Percentiles rank a stretch among this genome's conserved stretches.
phyloP scores from a whole-genome alignment of 2,797 vertebrate species.

The Scarus forsteni region DNA sequence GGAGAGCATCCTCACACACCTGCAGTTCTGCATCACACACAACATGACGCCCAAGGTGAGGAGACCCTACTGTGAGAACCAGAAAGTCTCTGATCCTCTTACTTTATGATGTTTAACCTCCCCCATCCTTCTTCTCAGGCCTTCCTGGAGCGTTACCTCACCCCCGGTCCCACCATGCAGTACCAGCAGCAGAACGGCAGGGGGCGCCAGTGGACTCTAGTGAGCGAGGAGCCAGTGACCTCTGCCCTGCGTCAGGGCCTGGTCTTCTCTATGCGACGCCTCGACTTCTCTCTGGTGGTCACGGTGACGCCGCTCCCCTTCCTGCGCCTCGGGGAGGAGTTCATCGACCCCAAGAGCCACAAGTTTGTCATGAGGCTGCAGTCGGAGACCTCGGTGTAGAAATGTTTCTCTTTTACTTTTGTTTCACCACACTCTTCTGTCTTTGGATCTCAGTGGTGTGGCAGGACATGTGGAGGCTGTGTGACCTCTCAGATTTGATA shows the following conservation, averaged over 20 bases:
- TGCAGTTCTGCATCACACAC: constrained; percentile 96
- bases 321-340: constrained; percentile 92
- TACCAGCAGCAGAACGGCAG: constrained; percentile 92
- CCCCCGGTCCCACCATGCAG: constrained; percentile 91
- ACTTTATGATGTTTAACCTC: not conserved
- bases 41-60: constrained; percentile 94
- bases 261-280: constrained; percentile 91
- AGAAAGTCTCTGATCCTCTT: not conserved
- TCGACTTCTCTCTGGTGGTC: constrained; percentile 93
- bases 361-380: constrained; percentile 96
- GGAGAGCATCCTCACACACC: constrained; percentile 96
- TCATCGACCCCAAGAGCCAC: constrained; percentile 96
- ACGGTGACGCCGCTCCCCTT: constrained; percentile 91
- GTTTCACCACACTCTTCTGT: not conserved
- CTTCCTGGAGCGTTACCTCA: constrained; percentile 92
- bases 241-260: constrained; percentile 89
- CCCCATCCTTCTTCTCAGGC: constrained; percentile 73
- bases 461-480: constrained; percentile 25
- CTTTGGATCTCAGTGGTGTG: not conserved
- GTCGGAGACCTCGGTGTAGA: constrained; percentile 92
- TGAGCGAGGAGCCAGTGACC: constrained; percentile 94
- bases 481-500: constrained; percentile 17
- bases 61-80: not conserved
- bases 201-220: constrained; percentile 94
- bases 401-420: not conserved